Percentiles rank a stretch among this genome's conserved stretches.
These are phyloP conservation scores for Tetrapedia diversipes DNA, from an alignment of 2,888 invertebrate genomes.

Conservation along the genomic window DNA sequence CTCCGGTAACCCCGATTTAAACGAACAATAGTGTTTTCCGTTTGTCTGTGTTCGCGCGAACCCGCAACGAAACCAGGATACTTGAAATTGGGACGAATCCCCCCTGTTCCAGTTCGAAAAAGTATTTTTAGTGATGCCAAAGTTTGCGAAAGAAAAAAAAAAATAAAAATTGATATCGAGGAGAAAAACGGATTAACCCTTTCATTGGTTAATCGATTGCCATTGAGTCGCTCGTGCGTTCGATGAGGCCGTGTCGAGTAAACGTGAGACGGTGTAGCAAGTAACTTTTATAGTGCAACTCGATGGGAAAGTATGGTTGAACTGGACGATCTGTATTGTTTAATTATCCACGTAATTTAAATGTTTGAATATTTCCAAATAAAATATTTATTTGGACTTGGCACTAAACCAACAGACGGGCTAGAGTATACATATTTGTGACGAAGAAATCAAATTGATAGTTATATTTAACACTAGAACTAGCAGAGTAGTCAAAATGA, in stretches of 20 bases:
- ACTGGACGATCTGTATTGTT: too few species aligned
- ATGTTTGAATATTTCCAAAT: too few species aligned
- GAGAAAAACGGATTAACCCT: conserved; percentile 19
- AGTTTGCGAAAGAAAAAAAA: conserved; percentile 18
- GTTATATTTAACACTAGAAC: too few species aligned
- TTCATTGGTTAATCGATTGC: conserved; percentile 27
- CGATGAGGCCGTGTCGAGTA: not conserved
- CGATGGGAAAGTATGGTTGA: too few species aligned
- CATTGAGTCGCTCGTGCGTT: not conserved
- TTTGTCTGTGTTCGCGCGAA: conserved; percentile 1
- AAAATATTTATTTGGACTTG: too few species aligned
- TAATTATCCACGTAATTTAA: too few species aligned
- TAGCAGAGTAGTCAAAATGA: too few species aligned
- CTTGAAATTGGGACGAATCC: not conserved
- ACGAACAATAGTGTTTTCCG: not conserved
- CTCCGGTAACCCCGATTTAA: not conserved
- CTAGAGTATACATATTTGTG: too few species aligned
- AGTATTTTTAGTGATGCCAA: conserved; percentile 31
- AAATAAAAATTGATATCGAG: not conserved
- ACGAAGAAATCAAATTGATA: too few species aligned
- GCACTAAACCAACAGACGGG: too few species aligned
- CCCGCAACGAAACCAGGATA: not conserved
- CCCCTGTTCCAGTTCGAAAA: conserved; percentile 19
- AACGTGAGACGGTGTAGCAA: not conserved
- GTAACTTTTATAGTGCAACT: conserved; percentile 1